Conservation (phyloP, 2,888 invertebrate species). For the Plemyria rubiginata region DNA sequence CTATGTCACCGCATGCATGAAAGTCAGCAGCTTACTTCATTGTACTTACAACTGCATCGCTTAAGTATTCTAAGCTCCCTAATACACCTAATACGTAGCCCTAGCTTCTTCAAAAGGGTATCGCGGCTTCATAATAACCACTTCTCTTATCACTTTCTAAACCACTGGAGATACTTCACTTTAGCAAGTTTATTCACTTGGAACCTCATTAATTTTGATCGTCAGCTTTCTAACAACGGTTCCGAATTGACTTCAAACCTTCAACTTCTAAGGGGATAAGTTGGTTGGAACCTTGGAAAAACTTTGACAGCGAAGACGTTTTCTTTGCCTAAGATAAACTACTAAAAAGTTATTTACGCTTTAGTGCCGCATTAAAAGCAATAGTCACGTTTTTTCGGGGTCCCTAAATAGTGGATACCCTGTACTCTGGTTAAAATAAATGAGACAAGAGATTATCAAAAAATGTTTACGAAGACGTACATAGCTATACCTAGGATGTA, state of each 20-base stretch:
- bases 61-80: no score
- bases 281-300: slow-evolving; percentile 58
- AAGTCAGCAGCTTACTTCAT: no score
- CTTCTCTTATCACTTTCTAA: slow-evolving; percentile 24
- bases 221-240: slow-evolving; percentile 55
- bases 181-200: slow-evolving; percentile 52
- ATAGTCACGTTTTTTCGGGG: slow-evolving; percentile 30
- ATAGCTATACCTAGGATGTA: no score
- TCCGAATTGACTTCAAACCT: slow-evolving; percentile 50
- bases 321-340: slow-evolving; percentile 28
- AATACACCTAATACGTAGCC: no score
- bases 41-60: no score
- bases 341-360: slow-evolving; percentile 24
- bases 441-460: no score
- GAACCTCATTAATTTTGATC: slow-evolving; percentile 65
- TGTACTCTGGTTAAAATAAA: not conserved
- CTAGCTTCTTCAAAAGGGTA: no score
- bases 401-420: not conserved
- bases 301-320: slow-evolving; percentile 39
- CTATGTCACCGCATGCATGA: no score
- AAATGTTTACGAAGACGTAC: no score
- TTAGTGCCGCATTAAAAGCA: slow-evolving; percentile 15
- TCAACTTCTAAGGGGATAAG: slow-evolving; percentile 58
- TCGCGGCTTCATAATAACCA: slow-evolving; percentile 7
- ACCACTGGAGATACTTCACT: slow-evolving; percentile 34